phyloP scores from a whole-genome alignment of 1,140 invertebrate species.

The Temnothorax curvispinosus region DNA sequence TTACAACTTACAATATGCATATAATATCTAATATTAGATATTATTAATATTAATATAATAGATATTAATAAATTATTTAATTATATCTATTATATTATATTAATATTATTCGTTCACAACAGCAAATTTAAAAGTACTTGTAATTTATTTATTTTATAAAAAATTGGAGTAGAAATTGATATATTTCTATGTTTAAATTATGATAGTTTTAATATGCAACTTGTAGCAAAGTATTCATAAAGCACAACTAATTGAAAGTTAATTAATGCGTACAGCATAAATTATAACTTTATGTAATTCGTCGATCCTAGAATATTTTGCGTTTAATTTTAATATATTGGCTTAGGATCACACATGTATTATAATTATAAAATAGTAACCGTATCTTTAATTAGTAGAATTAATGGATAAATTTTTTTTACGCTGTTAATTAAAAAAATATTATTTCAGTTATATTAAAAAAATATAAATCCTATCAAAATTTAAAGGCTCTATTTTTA shows the following conservation, averaged over 20 bases:
- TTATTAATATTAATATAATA: neutral
- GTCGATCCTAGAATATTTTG: neutral
- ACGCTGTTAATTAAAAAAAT: neutral
- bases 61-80: neutral
- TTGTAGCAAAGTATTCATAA: neutral
- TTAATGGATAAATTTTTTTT: neutral
- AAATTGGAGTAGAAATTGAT: neutral
- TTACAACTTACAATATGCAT: neutral
- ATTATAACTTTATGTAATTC: neutral
- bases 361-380: neutral
- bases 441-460: neutral
- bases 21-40: neutral
- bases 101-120: neutral
- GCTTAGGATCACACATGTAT: no score
- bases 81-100: neutral
- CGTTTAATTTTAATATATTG: constrained; percentile 16
- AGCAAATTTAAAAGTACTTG: neutral
- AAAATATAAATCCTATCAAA: neutral
- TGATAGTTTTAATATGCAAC: neutral
- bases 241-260: neutral
- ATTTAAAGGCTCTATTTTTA: neutral
- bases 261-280: constrained; percentile 10
- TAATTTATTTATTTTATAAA: neutral
- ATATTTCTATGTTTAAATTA: neutral
- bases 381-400: constrained; percentile 6